A percentile compares a stretch with the other conserved stretches of the same genome.
Evolutionary conservation across 2,888 invertebrate species (phyloP).

Genomic region (Mimas tiliae): DNA sequence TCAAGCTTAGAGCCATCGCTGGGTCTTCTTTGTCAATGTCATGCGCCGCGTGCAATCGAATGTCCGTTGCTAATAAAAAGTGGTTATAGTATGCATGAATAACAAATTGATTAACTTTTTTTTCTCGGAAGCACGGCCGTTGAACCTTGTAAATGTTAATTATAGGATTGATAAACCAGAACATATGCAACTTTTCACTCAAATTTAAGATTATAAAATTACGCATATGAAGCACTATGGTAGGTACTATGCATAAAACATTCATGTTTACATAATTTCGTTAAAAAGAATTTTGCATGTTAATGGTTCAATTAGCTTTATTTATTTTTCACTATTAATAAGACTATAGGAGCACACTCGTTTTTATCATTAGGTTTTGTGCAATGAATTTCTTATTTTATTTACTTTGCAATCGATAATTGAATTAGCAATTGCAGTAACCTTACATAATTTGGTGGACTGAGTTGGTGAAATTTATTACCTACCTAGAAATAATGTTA

Average conservation of each 20-base stretch:
- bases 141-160: not conserved
- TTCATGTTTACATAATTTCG: too few species aligned
- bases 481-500: not conserved
- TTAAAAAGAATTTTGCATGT: too few species aligned
- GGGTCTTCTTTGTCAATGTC: conserved; percentile 2
- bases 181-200: too few species aligned
- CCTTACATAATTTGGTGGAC: not conserved
- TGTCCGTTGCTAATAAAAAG: conserved; percentile 10
- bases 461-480: not conserved
- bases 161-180: not conserved
- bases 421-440: conserved; percentile 1
- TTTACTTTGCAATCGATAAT: not conserved
- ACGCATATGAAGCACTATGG: too few species aligned
- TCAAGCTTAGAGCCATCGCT: not conserved
- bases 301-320: not conserved
- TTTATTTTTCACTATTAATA: not conserved
- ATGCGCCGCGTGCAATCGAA: not conserved
- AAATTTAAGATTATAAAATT: too few species aligned
- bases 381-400: not conserved
- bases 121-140: not conserved
- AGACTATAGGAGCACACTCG: too few species aligned
- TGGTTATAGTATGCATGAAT: conserved; percentile 1
- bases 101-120: conserved; percentile 7
- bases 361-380: not conserved
- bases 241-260: too few species aligned